phyloP scores from a whole-genome alignment of 2,113 vertebrate genomes.

The Dipodomys stephensi region DNA sequence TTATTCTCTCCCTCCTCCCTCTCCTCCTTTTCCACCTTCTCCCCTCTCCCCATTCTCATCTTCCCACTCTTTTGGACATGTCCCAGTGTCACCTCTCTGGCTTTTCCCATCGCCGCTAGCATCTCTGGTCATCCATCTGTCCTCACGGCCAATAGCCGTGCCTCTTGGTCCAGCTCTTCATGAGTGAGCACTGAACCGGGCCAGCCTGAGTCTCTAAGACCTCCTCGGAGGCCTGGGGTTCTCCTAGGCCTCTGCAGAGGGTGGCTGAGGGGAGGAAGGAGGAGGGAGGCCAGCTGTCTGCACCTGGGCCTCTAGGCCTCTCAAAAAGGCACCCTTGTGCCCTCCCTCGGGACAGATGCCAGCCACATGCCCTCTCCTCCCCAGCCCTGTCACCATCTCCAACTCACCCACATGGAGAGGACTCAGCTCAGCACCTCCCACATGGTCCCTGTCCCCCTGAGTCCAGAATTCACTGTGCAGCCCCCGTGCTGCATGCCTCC shows the following conservation, averaged over 20 bases:
- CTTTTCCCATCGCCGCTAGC: neutral
- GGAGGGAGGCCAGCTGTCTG: neutral
- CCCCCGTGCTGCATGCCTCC: rapidly evolving
- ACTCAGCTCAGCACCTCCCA: neutral
- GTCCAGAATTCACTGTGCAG: neutral
- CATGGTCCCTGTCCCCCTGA: neutral
- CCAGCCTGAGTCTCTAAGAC: neutral
- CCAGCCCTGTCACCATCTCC: neutral
- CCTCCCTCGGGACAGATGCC: rapidly evolving
- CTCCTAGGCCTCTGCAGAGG: rapidly evolving
- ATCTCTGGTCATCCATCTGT: rapidly evolving
- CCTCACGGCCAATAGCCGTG: rapidly evolving
- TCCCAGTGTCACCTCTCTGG: neutral
- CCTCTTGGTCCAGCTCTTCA: rapidly evolving
- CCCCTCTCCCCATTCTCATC: no score
- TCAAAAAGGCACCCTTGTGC: rapidly evolving
- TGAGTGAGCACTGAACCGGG: rapidly evolving
- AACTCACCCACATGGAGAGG: neutral
- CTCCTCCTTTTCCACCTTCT: no score
- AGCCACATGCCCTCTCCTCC: rapidly evolving
- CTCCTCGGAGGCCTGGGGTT: neutral
- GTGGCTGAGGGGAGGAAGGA: no score
- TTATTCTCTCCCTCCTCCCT: neutral
- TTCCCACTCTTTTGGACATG: no score
- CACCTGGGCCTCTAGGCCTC: neutral